A percentile compares a stretch with the other conserved stretches of the same genome.
phyloP scores from a whole-genome alignment of 64 coral and sea anemone genomes.

The Stichodactyla mertensii region DNA sequence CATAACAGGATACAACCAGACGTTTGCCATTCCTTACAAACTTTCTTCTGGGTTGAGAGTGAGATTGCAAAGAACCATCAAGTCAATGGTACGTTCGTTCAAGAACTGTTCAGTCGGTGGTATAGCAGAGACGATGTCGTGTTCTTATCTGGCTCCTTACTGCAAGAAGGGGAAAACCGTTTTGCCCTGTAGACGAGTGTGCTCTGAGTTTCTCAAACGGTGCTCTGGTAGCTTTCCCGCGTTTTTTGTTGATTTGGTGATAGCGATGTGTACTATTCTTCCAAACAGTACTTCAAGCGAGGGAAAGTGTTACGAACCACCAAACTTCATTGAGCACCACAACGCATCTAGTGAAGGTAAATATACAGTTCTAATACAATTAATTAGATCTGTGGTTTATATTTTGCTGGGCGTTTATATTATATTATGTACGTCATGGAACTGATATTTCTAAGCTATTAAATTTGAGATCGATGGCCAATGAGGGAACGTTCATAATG shows the following conservation, averaged over 20 bases:
- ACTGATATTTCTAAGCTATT: no score
- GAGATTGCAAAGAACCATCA: not conserved
- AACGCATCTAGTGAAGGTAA: conserved; percentile 6
- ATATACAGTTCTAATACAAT: not conserved
- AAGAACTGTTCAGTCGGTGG: conserved; percentile 5
- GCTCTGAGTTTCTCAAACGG: conserved; percentile 25
- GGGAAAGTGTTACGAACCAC: conserved; percentile 16
- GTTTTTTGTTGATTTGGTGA: not conserved
- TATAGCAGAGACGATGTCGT: conserved; percentile 9
- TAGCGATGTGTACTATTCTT: conserved; percentile 2
- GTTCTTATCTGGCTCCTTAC: conserved; percentile 1
- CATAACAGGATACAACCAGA: not conserved
- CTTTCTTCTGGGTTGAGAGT: not conserved
- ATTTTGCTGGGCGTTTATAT: no score
- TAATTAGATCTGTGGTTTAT: no score
- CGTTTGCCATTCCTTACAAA: not conserved
- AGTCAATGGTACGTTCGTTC: not conserved
- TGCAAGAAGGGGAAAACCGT: not conserved
- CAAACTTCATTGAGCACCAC: not conserved
- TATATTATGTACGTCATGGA: no score
- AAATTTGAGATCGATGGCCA: no score
- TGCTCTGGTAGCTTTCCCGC: not conserved
- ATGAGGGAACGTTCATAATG: no score
- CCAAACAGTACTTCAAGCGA: not conserved
- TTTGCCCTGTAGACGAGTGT: conserved; percentile 16